These are phyloP conservation scores for Lepus americanus DNA, from an alignment of 2,113 vertebrate species.

Conservation along the genomic window DNA sequence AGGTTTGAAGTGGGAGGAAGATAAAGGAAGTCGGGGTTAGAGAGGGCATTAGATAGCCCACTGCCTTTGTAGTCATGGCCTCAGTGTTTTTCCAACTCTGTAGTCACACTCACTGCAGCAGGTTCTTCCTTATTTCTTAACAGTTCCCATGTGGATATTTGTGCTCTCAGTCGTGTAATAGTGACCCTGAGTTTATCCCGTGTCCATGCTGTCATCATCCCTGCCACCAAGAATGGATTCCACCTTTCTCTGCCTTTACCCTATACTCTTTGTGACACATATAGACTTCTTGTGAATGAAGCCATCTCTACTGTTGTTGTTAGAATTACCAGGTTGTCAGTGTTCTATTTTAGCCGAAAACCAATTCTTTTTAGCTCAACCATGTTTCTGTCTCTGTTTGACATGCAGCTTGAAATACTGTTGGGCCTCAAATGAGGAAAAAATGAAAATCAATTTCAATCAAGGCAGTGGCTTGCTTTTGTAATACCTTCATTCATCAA, in stretches of 20 bases:
- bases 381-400: conserved; percentile 19
- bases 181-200: not conserved
- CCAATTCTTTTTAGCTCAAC: not conserved
- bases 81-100: conserved; percentile 43
- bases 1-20: conserved; percentile 70
- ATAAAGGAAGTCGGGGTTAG: conserved; percentile 65
- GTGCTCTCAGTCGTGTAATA: not conserved
- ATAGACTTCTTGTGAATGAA: not conserved
- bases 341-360: conserved; percentile 19
- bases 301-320: not conserved
- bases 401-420: conserved; percentile 51
- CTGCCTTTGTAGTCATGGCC: not conserved
- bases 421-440: conserved; percentile 50
- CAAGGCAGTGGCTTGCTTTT: conserved; percentile 6
- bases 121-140: conserved; percentile 62
- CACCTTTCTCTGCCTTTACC: not conserved
- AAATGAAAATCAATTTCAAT: conserved; percentile 69
- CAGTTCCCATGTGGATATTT: not conserved
- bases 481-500: conserved; percentile 50
- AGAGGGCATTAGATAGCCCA: conserved; percentile 6
- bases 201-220: not conserved
- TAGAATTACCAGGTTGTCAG: not conserved
- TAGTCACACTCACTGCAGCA: conserved; percentile 12
- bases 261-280: not conserved
- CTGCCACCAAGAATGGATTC: not conserved